Base-by-base conservation (phyloP, 2,888 invertebrate species). In the Odontocerum albicorne region DNA sequence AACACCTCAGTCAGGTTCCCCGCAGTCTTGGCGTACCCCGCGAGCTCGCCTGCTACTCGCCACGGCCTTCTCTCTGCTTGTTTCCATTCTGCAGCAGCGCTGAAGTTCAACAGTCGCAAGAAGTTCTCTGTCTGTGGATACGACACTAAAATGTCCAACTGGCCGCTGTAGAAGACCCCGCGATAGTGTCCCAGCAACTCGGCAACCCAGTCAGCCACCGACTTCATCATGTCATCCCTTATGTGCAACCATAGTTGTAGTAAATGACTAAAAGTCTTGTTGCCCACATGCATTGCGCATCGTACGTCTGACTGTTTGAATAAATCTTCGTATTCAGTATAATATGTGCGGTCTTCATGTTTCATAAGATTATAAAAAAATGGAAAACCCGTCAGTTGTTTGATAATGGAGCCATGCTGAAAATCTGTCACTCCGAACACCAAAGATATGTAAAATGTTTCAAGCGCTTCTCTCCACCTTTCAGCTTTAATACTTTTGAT, bases 121-220 rank as follows among this genome's bases (percentile, higher is more conserved):
- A 89, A 93, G 67, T 88, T 88, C 15, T 88, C 80, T 0, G 94
- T 94, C 45, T 91, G 68, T 0, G 93, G 92, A 71, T 92, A 92
- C 0, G 93, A 91, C 0, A 94, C 90, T 60, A 95, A 92, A 10
- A 96, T 88, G 69, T 96, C 96, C 61, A 96, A 69, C 67, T 96
- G 95, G 0, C 96, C 96, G 67, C 87, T 94, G 69, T 95, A 96
- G 57, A 94, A 80, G 38, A 95, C 79, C 12, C 92, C 83, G 68
- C 80, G 76, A 65, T 88, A 89, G 63, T 84, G 71, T 27, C 84
- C 75, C 1, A 90, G 67, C 0, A 92, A 71, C 63, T 86, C 85
- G 0, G 83, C 76, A 49, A 92, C 74, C 82, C 86, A 85, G 0
- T 82, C 81, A 4, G 89, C 87, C 4, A 92, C 86, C 0, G 88